phyloP scores from a whole-genome alignment of 2,797 vertebrate species.

The Falco novaeseelandiae region DNA sequence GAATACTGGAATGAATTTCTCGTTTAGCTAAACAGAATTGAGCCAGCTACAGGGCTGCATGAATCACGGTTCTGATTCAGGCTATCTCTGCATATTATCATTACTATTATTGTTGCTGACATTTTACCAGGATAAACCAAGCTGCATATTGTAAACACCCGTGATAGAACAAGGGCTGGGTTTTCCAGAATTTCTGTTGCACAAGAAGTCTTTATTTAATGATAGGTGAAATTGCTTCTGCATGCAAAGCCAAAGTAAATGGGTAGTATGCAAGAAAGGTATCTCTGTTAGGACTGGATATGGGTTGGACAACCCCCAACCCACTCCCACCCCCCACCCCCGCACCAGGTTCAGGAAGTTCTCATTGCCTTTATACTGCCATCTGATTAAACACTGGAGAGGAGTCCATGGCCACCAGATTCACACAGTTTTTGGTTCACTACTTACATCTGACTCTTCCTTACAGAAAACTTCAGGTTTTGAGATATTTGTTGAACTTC shows the following conservation, averaged over 20 bases:
- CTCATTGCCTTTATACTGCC: not conserved
- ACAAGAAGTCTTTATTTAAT: not conserved
- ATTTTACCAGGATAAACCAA: not conserved
- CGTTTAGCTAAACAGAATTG: conserved; percentile 26
- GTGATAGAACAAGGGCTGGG: not conserved
- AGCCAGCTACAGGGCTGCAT: not conserved
- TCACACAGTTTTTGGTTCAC: not conserved
- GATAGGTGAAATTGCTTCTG: not conserved
- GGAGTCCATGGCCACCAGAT: not conserved
- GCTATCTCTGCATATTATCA: not conserved
- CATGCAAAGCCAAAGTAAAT: not conserved
- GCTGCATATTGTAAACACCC: not conserved
- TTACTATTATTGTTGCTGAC: not conserved
- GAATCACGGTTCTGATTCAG: not conserved
- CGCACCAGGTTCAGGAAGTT: not conserved
- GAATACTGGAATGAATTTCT: conserved; percentile 28
- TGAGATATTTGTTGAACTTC: not conserved
- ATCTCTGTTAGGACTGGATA: not conserved
- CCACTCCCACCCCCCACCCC: no score
- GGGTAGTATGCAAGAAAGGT: not conserved
- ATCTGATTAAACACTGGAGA: not conserved
- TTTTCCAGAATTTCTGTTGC: not conserved
- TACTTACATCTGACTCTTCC: not conserved
- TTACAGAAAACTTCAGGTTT: not conserved
- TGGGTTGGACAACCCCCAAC: no score